These are phyloP conservation scores for Holothuria leucospilota DNA, from an alignment of 53 echinoderm and acorn worm species.

Conservation along the genomic window DNA sequence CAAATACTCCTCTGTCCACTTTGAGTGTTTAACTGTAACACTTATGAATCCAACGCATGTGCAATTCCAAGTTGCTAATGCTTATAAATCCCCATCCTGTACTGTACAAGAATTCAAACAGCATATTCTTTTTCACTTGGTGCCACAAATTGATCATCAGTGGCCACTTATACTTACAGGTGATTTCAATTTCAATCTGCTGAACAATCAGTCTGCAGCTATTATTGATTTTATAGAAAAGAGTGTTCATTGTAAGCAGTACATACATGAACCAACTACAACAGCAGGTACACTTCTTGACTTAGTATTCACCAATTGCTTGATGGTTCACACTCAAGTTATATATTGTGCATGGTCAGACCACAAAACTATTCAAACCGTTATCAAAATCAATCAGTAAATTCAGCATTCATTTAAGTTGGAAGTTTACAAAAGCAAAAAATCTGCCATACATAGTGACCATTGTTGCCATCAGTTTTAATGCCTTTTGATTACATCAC, in stretches of 20 bases:
- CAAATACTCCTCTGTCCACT: not conserved
- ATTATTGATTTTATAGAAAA: slow-evolving; percentile 24
- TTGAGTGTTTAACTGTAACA: slow-evolving; percentile 18
- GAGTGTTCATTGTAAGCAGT: slow-evolving; percentile 15
- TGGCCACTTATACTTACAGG: slow-evolving; percentile 32
- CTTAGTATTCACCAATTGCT: slow-evolving; percentile 32
- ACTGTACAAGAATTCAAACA: not conserved
- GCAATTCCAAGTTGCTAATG: not conserved
- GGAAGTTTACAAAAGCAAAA: too few species aligned
- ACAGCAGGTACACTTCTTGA: slow-evolving; percentile 26
- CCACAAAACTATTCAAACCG: slow-evolving; percentile 42
- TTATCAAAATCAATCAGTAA: not conserved
- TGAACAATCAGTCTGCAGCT: slow-evolving; percentile 1
- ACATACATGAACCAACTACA: slow-evolving; percentile 38
- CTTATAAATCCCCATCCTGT: slow-evolving; percentile 44
- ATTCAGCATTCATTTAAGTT: too few species aligned
- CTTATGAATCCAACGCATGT: not conserved
- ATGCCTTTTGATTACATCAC: too few species aligned
- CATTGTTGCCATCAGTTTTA: too few species aligned
- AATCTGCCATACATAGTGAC: too few species aligned
- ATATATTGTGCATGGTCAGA: slow-evolving; percentile 56
- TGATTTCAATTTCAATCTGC: slow-evolving; percentile 61
- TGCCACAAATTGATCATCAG: slow-evolving; percentile 39
- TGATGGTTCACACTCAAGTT: slow-evolving; percentile 17
- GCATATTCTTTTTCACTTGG: not conserved